Base-by-base conservation (phyloP, 2,113 vertebrate species). In the Rhinopomastus cyanomelas region DNA sequence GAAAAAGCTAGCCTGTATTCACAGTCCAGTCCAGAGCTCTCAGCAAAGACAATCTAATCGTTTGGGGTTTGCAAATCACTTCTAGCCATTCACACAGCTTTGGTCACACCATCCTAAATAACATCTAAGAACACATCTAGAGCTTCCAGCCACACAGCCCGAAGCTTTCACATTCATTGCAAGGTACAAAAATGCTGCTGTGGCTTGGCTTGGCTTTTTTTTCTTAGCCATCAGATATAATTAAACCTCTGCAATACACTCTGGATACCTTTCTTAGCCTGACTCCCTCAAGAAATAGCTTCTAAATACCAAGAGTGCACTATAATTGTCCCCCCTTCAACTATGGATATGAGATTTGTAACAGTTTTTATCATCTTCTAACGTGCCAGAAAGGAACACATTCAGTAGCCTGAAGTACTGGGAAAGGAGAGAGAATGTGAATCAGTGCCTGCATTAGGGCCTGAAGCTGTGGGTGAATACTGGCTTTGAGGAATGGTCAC, bases 321-420 rank as follows among this genome's bases (percentile, higher is more conserved):
- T 92, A 53, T 8, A 72, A 73, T 86, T 75, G 25, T 86, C 61
- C 69, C 86, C 91, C 39, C 30, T 88, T 91, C 76, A 91, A 55
- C 39, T 7, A 53, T 5, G 9, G 61, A 88, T 89, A 88, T 37
- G 69, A 91, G 68, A 61, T 61, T 94, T 78, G 32, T 81, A 90
- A 93, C 71, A 79, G 55, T 52, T 89, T 94, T 94, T 88, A 90
- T 87, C 75, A 72, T 78, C 52, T 91, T 71, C 72, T 81, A 86
- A 75, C 26, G 60, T 85, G 90, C 90, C 93, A 89, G 81, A 88
- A 65, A 88, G 55, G 55, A 94, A 89, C 61, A 79, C 42, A 37
- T 2, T 30, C 2, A 86, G 71, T 46, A 84, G 53, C 42, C 81
- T 81, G 34, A 61, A 94, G 76, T 8, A 4, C 2, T 91, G 57